phyloP scores from a whole-genome alignment of 2,797 vertebrate genomes.

The Pitangus sulphuratus region DNA sequence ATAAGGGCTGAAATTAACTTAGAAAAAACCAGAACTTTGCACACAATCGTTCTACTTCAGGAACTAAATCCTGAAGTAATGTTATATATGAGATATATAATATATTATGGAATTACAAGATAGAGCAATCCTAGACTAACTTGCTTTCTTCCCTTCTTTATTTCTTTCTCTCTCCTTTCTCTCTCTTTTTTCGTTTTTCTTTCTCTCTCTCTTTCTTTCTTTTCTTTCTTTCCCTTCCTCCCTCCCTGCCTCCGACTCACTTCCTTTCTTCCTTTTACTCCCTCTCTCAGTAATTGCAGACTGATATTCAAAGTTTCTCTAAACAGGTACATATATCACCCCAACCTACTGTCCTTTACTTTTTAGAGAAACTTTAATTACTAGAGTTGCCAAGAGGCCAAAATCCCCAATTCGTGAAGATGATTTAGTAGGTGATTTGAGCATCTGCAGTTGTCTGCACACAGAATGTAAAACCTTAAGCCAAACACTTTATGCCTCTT shows the following conservation, averaged over 20 bases:
- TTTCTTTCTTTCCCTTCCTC: not conserved
- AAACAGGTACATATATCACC: not conserved
- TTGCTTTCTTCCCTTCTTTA: not conserved
- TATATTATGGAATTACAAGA: not conserved
- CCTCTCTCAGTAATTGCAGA: not conserved
- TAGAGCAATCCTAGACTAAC: fast-evolving
- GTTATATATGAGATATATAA: not conserved
- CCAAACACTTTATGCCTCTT: not conserved
- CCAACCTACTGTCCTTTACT: not conserved
- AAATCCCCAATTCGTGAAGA: not conserved
- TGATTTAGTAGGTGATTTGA: not conserved
- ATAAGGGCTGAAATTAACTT: not conserved
- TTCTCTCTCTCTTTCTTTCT: no score
- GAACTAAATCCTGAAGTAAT: not conserved
- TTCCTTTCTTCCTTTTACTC: no score
- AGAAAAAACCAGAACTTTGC: not conserved
- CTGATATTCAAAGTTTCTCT: not conserved
- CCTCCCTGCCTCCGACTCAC: not conserved
- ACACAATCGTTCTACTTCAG: not conserved
- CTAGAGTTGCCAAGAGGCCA: not conserved
- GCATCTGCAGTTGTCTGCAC: not conserved
- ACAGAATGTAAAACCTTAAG: not conserved
- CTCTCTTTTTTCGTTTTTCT: not conserved
- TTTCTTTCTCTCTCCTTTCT: not conserved
- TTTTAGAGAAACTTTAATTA: not conserved